Conservation (phyloP, 2,888 invertebrate species). For the Sinotaia quadrata region DNA sequence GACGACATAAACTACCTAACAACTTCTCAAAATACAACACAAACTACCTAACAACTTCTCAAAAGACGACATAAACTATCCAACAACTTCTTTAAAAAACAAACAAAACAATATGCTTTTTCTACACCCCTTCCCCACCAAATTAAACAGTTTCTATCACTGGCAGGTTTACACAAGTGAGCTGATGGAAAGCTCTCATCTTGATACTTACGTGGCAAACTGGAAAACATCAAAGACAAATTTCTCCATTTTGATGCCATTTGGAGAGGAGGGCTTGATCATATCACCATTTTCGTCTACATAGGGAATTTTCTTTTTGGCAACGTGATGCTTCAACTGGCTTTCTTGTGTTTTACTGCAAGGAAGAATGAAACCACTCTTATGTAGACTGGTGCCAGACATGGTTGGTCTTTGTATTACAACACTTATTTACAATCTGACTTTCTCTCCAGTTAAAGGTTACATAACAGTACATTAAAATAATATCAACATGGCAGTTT, state of each 20-base stretch:
- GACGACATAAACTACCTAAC: too few relatives aligned
- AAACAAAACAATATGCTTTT: too few relatives aligned
- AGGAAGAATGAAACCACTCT: background rate
- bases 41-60: too few relatives aligned
- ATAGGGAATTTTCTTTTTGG: slow-evolving; percentile 96
- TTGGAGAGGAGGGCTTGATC: slow-evolving; percentile 83
- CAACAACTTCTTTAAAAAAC: too few relatives aligned
- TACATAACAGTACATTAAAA: too few relatives aligned
- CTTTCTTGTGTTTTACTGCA: slow-evolving; percentile 77
- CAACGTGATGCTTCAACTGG: slow-evolving; percentile 90
- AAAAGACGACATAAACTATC: too few relatives aligned
- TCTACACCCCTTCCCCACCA: background rate
- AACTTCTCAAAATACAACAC: too few relatives aligned
- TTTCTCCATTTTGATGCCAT: slow-evolving; percentile 99
- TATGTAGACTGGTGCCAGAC: too few relatives aligned
- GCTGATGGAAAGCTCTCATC: background rate
- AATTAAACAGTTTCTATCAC: background rate
- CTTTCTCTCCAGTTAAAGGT: too few relatives aligned
- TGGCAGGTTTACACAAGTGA: background rate
- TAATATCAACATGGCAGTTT: too few relatives aligned
- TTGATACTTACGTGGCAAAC: slow-evolving; percentile 81
- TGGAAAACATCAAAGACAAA: slow-evolving; percentile 99
- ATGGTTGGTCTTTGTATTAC: too few relatives aligned
- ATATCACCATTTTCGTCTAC: slow-evolving; percentile 81
- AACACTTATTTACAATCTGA: too few relatives aligned